Percentiles rank a stretch among this genome's conserved stretches.
These are phyloP conservation scores for Rallus limicola DNA, from an alignment of 2,113 vertebrate genomes.

Conservation along the genomic window DNA sequence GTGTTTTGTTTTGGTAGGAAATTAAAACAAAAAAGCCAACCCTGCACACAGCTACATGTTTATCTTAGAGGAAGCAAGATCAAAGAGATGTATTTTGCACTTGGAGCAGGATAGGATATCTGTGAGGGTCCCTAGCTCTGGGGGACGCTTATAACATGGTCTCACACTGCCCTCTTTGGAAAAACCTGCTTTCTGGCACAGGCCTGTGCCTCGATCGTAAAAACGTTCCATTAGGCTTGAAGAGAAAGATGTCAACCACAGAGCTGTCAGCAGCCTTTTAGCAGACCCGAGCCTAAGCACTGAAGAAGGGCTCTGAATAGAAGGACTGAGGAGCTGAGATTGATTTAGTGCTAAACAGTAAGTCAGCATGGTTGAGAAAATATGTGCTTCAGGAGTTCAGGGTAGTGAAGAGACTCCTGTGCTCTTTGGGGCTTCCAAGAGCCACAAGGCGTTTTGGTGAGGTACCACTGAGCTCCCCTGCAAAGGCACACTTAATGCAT, in stretches of 20 bases:
- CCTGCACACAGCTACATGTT: background rate
- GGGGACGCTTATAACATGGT: background rate
- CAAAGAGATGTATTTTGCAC: background rate
- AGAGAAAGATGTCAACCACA: background rate
- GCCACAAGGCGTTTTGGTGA: background rate
- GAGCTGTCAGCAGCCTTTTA: background rate
- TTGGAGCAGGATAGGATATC: background rate
- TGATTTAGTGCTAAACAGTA: background rate
- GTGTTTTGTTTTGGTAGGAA: constrained; percentile 52
- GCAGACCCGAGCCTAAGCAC: background rate
- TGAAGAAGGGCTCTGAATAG: background rate
- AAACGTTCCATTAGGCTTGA: background rate
- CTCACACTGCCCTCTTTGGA: background rate
- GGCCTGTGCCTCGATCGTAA: background rate
- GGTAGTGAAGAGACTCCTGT: background rate
- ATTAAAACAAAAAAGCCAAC: background rate
- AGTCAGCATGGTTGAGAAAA: background rate
- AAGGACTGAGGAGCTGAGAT: background rate
- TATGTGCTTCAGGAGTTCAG: background rate
- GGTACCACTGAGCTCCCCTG: background rate
- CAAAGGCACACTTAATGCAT: background rate
- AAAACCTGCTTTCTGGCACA: background rate
- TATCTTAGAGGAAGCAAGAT: background rate
- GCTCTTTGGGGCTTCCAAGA: background rate
- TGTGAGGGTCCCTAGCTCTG: background rate